Percentiles rank a stretch among this genome's conserved stretches.
Conservation (phyloP, 2,888 invertebrate genomes). For the Harpalus rubripes region DNA sequence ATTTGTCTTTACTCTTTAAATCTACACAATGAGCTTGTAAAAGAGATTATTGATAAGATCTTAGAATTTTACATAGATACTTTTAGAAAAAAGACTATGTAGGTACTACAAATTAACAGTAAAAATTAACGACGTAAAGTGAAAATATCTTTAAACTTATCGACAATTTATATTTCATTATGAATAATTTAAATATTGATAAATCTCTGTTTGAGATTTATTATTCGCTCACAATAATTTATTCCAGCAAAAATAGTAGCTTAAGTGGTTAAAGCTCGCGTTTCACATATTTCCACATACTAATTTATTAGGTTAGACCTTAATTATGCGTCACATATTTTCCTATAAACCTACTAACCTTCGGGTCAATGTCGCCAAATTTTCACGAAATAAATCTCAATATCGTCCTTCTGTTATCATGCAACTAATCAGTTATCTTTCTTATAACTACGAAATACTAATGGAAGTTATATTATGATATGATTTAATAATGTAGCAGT, state of each 20-base stretch:
- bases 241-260: not conserved
- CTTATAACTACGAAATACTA: conserved; percentile 10
- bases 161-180: too few relatives aligned
- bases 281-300: conserved; percentile 5
- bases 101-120: too few relatives aligned
- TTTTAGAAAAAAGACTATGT: too few relatives aligned
- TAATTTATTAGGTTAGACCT: conserved; percentile 16
- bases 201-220: not conserved
- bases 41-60: too few relatives aligned
- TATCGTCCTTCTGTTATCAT: conserved; percentile 21
- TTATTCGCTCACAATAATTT: not conserved
- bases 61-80: too few relatives aligned
- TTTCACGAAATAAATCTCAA: conserved; percentile 24
- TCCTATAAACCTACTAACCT: conserved; percentile 5
- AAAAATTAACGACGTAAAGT: too few relatives aligned
- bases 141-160: too few relatives aligned
- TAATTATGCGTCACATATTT: conserved; percentile 31
- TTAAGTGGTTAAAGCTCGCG: not conserved
- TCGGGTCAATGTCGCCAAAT: conserved; percentile 27
- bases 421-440: not conserved
- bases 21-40: too few relatives aligned
- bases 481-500: not conserved
- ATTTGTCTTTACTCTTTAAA: too few relatives aligned
- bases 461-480: not conserved
- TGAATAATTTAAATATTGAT: too few relatives aligned